Percentiles rank a stretch among this genome's conserved stretches.
Evolutionary conservation across 2,797 vertebrate species (phyloP).

Genomic region (Malurus leucopterus): DNA sequence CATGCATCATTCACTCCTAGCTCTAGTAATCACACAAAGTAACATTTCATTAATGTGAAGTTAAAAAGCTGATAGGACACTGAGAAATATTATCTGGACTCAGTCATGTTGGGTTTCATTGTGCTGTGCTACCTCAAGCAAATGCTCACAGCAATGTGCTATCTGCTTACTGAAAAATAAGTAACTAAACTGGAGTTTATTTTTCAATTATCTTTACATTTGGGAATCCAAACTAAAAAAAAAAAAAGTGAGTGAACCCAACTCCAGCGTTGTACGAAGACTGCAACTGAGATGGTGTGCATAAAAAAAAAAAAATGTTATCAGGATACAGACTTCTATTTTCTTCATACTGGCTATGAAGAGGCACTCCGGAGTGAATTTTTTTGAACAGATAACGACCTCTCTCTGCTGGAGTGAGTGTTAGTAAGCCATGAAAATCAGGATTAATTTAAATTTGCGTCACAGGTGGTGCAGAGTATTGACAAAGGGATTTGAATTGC

Average conservation of each 20-base stretch:
- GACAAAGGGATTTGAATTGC: slow-evolving; percentile 33
- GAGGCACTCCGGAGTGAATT: not conserved
- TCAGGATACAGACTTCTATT: not conserved
- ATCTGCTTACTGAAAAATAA: not conserved
- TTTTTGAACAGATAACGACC: not conserved
- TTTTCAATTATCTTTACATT: not conserved
- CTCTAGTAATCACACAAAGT: not conserved
- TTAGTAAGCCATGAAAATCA: not conserved
- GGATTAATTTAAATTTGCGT: slow-evolving; percentile 27
- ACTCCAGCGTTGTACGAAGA: accelerated
- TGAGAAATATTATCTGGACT: slow-evolving; percentile 1
- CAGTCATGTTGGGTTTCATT: not conserved
- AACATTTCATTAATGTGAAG: not conserved
- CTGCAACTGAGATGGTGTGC: not conserved
- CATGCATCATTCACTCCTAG: not conserved
- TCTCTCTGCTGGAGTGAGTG: not conserved
- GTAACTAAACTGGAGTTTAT: not conserved
- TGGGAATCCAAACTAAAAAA: not conserved
- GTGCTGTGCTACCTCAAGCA: not conserved
- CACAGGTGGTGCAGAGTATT: not conserved
- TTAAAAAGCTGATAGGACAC: slow-evolving; percentile 6
- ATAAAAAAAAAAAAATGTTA: not conserved
- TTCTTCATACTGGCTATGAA: not conserved
- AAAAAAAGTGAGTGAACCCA: not conserved
- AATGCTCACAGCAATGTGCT: not conserved